Evolutionary conservation across 2,113 vertebrate genomes (phyloP).

Genomic region (Verasper variegatus): DNA sequence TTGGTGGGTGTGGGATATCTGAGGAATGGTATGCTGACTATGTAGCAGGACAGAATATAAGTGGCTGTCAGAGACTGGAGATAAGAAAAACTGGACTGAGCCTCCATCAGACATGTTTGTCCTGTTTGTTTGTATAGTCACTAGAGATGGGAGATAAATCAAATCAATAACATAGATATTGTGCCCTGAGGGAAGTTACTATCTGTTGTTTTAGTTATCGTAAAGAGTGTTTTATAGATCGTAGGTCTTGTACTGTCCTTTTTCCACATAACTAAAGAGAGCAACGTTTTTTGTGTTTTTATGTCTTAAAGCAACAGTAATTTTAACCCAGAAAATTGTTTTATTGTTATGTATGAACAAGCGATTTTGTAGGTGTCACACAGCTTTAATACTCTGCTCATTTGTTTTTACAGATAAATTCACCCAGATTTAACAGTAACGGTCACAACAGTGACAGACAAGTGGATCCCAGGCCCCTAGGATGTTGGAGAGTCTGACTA

Average conservation of each 20-base stretch:
- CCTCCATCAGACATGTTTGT: conserved; percentile 13
- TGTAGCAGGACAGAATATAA: conserved; percentile 36
- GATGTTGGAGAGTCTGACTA: conserved; percentile 32
- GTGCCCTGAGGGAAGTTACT: too few relatives aligned
- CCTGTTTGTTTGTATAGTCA: conserved; percentile 17
- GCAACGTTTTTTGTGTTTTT: not conserved
- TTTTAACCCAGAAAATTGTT: not conserved
- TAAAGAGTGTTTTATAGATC: not conserved
- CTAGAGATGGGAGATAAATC: not conserved
- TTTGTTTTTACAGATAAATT: conserved; percentile 35
- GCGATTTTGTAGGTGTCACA: not conserved
- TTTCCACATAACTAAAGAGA: not conserved
- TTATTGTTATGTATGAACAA: not conserved
- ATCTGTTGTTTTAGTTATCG: not conserved
- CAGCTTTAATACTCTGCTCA: not conserved
- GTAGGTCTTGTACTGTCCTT: not conserved
- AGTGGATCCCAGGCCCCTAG: conserved; percentile 1
- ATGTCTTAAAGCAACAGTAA: not conserved
- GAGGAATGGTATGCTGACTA: conserved; percentile 62
- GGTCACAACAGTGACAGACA: not conserved
- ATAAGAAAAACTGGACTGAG: conserved; percentile 22
- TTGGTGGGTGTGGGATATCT: conserved; percentile 35
- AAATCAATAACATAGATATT: not conserved
- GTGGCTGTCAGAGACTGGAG: conserved; percentile 31
- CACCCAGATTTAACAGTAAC: not conserved